phyloP scores from a whole-genome alignment of 2,113 vertebrate genomes.

The Rhynchomys soricoides region DNA sequence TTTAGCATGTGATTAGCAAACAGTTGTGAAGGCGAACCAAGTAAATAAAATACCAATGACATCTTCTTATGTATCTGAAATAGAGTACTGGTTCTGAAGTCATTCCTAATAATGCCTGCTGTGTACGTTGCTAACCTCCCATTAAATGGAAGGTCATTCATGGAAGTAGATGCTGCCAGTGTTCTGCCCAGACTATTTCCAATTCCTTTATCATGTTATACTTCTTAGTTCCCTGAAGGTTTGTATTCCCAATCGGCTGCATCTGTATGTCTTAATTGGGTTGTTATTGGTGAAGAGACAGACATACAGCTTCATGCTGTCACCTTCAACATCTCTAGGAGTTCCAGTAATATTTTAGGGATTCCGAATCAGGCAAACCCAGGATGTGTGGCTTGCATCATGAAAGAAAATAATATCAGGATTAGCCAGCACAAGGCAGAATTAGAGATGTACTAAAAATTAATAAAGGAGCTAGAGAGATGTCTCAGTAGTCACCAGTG shows the following conservation, averaged over 20 bases:
- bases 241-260: not conserved
- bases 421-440: not conserved
- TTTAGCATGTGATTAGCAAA: slow-evolving; percentile 59
- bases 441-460: not conserved
- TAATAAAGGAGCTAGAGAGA: not conserved
- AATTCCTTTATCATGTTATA: not conserved
- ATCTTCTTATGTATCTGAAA: not conserved
- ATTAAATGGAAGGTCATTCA: not conserved
- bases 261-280: not conserved
- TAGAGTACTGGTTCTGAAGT: slow-evolving; percentile 4
- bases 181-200: not conserved
- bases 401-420: not conserved
- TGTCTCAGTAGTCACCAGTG: not conserved
- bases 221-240: not conserved
- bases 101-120: slow-evolving; percentile 5
- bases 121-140: not conserved
- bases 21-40: slow-evolving; percentile 57
- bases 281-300: not conserved
- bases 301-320: not conserved
- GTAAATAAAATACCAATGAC: slow-evolving; percentile 43
- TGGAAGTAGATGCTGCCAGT: not conserved
- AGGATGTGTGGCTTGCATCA: not conserved
- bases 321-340: not conserved
- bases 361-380: not conserved
- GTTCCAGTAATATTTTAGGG: not conserved